Percentiles rank a stretch among this genome's conserved stretches.
Conservation (phyloP, 1,140 invertebrate genomes). For the Drusus annulatus region DNA sequence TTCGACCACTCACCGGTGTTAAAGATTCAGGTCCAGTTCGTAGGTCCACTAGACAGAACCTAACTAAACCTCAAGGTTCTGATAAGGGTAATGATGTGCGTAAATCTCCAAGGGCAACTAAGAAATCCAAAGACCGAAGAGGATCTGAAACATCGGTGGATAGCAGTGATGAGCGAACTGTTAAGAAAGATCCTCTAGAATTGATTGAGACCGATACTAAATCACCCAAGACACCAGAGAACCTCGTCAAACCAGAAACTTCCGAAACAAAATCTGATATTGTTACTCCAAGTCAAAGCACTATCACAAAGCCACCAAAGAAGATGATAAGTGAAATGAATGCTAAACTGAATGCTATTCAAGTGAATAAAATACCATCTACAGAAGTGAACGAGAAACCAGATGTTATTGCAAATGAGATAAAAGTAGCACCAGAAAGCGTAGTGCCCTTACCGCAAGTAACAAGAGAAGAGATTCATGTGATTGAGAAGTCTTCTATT, state of each 20-base stretch:
- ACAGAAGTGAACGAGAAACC: constrained; percentile 7
- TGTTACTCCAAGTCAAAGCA: constrained; percentile 62
- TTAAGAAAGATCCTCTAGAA: constrained; percentile 60
- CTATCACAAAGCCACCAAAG: constrained; percentile 67
- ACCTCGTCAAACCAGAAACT: not conserved
- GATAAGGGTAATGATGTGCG: constrained; percentile 69
- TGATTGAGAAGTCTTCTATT: constrained; percentile 2
- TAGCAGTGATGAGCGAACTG: constrained; percentile 72
- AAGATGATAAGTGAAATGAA: constrained; percentile 70
- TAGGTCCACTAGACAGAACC: constrained; percentile 64
- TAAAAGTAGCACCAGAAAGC: not conserved
- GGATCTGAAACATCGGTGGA: constrained; percentile 77
- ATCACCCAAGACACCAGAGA: constrained; percentile 62
- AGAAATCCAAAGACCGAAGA: constrained; percentile 74
- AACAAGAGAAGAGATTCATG: constrained; percentile 18
- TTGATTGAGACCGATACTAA: constrained; percentile 58
- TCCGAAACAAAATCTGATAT: constrained; percentile 6
- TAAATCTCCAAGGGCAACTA: constrained; percentile 76
- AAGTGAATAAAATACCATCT: constrained; percentile 12
- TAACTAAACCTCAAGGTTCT: constrained; percentile 60
- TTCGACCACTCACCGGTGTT: constrained; percentile 45
- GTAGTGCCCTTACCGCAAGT: not conserved
- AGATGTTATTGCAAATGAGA: constrained; percentile 33
- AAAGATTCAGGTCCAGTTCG: constrained; percentile 64
- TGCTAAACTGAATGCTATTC: constrained; percentile 62